Conservation (phyloP, 1,140 invertebrate species). For the Saccostrea echinata region DNA sequence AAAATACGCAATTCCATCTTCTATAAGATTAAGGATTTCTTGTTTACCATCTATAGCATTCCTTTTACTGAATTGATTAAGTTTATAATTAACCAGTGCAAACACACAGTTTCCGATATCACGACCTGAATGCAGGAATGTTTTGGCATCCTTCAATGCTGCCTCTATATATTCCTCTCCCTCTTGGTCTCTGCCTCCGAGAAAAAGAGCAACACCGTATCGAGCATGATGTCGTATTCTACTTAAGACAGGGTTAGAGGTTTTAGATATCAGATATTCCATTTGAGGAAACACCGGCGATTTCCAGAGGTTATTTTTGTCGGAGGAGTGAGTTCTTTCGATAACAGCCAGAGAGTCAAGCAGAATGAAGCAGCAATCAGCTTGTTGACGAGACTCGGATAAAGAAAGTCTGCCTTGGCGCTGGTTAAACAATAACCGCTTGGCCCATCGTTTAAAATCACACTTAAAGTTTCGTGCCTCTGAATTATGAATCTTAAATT, state of each 20-base stretch:
- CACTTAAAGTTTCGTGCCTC: not conserved
- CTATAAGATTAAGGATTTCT: slow-evolving; percentile 28
- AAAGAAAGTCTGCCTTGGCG: not conserved
- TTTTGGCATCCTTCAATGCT: slow-evolving; percentile 16
- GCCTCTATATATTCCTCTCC: slow-evolving; percentile 25
- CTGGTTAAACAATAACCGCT: not conserved
- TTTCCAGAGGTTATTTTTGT: slow-evolving; percentile 9
- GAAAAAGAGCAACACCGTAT: slow-evolving; percentile 41
- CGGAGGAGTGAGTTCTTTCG: slow-evolving; percentile 3
- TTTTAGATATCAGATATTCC: slow-evolving; percentile 44
- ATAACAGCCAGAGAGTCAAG: slow-evolving; percentile 34
- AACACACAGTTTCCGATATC: slow-evolving; percentile 50
- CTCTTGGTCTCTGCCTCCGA: not conserved
- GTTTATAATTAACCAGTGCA: slow-evolving; percentile 44
- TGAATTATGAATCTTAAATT: slow-evolving; percentile 1
- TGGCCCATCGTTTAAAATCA: not conserved
- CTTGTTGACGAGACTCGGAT: not conserved
- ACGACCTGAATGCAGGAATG: not conserved
- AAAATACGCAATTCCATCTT: slow-evolving; percentile 24
- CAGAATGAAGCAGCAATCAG: slow-evolving; percentile 42
- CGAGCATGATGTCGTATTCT: slow-evolving; percentile 33
- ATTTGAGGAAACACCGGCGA: slow-evolving; percentile 8
- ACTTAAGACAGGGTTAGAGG: slow-evolving; percentile 39
- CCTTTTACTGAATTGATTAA: not conserved
- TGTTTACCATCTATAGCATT: not conserved